A percentile compares a stretch with the other conserved stretches of the same genome.
Evolutionary conservation across 2,113 vertebrate species (phyloP).

Genomic region (Seriola dumerili): DNA sequence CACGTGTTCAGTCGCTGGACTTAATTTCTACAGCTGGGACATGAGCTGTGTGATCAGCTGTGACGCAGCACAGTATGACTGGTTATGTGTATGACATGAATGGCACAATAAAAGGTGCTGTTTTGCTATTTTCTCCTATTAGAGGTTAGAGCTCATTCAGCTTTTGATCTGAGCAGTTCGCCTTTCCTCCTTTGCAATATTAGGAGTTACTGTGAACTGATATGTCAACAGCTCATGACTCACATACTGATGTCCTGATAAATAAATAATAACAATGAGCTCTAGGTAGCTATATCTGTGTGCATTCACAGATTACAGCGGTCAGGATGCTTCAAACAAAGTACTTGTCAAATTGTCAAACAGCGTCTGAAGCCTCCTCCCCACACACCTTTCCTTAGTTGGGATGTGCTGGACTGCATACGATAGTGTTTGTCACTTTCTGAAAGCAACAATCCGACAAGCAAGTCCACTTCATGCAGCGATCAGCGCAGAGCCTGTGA

Average conservation of each 20-base stretch:
- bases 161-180: neutral
- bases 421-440: neutral
- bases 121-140: neutral
- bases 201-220: neutral
- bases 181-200: neutral
- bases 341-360: too few species aligned
- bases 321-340: neutral
- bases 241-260: conserved; percentile 2
- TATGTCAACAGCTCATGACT: neutral
- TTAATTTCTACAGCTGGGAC: neutral
- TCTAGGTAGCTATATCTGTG: too few species aligned
- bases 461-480: neutral
- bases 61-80: neutral
- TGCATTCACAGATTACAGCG: neutral
- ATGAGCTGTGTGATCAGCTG: neutral
- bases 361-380: too few species aligned
- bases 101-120: neutral
- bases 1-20: neutral
- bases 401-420: too few species aligned
- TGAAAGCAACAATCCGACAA: neutral
- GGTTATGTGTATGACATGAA: neutral
- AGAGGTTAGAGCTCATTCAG: neutral
- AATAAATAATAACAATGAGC: neutral
- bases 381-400: too few species aligned
- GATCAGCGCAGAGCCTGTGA: neutral